These are phyloP conservation scores for Aspidiotus rigidus DNA, from an alignment of 2,888 invertebrate genomes.

Conservation along the genomic window DNA sequence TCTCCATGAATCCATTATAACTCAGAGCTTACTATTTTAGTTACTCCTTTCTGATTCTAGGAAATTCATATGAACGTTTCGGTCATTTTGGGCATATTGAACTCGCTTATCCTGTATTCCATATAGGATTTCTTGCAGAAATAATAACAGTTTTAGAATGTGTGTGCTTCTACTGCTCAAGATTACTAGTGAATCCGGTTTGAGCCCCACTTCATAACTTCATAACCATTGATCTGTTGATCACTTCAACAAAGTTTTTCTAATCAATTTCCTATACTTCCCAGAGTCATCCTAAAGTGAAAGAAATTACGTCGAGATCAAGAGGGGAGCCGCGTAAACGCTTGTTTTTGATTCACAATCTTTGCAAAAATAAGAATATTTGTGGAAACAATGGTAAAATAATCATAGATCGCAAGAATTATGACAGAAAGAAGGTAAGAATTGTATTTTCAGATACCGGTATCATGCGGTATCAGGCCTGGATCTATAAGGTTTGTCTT, in stretches of 20 bases:
- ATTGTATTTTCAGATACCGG: no score
- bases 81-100: slow-evolving; percentile 99
- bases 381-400: slow-evolving; percentile 98
- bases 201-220: no score
- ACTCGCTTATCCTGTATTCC: slow-evolving; percentile 95
- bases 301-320: slow-evolving; percentile 89
- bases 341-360: slow-evolving; percentile 88
- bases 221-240: no score
- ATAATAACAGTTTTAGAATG: slow-evolving; percentile 93
- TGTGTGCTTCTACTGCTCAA: slow-evolving; percentile 98
- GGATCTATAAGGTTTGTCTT: slow-evolving; percentile 37
- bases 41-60: no score
- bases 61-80: slow-evolving; percentile 97
- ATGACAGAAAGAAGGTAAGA: no score
- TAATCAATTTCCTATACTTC: no score
- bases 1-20: no score
- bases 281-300: slow-evolving; percentile 80
- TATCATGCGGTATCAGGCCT: no score
- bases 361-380: slow-evolving; percentile 95
- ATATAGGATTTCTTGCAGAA: slow-evolving; percentile 95
- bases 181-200: slow-evolving; percentile 87
- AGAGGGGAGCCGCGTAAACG: slow-evolving; percentile 93
- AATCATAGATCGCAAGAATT: slow-evolving; percentile 65
- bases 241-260: no score
- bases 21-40: no score